Evolutionary conservation across 2,888 invertebrate genomes (phyloP).

Genomic region (Andricus curvator): DNA sequence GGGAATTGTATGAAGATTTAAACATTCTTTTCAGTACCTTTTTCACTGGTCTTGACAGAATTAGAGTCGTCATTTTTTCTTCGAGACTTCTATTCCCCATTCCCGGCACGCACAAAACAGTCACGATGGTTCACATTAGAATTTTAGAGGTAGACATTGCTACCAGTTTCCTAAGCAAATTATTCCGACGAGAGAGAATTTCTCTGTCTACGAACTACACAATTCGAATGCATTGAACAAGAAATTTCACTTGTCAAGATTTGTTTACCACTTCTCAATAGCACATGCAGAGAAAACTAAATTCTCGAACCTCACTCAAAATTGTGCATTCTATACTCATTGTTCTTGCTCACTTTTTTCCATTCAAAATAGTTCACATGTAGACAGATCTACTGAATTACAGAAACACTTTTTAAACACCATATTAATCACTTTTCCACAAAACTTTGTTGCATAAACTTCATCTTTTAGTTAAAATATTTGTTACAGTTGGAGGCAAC

Average conservation of each 20-base stretch:
- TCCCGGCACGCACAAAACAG: conserved; percentile 31
- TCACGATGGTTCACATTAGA: conserved; percentile 33
- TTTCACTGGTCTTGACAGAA: conserved; percentile 19
- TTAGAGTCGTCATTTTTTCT: conserved; percentile 34
- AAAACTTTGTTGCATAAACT: neutral
- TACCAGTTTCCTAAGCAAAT: neutral
- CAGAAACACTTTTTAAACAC: neutral
- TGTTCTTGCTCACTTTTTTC: neutral
- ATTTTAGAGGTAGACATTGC: conserved; percentile 9
- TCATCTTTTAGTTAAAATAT: neutral
- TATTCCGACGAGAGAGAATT: conserved; percentile 8
- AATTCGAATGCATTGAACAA: conserved; percentile 9
- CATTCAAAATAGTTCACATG: neutral
- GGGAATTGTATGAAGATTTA: neutral
- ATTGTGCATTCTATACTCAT: neutral
- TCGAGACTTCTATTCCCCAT: conserved; percentile 33
- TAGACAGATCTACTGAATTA: neutral
- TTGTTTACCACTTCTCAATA: neutral
- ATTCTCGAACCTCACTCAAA: neutral
- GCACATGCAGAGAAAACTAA: neutral
- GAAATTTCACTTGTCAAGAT: neutral
- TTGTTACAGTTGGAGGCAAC: neutral
- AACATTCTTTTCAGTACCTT: neutral
- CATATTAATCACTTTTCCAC: too few species aligned
- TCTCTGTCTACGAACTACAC: conserved; percentile 18